A percentile compares a stretch with the other conserved stretches of the same genome.
phyloP scores from a whole-genome alignment of 2,888 invertebrate species.

The Ashinkailepas kermadecensis region DNA sequence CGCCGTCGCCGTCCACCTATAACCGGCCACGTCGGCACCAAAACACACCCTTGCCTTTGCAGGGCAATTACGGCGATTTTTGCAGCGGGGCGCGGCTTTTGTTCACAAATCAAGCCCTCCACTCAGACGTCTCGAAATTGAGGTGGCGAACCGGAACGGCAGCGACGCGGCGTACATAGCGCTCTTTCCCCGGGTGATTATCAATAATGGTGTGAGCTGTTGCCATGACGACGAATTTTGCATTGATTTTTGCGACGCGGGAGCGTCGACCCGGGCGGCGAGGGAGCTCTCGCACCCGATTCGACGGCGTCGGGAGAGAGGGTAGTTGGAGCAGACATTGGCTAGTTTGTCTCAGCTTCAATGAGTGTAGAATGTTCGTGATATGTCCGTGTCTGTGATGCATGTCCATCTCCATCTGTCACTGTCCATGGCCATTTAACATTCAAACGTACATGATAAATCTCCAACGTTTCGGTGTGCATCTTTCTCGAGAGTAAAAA shows the following conservation, averaged over 20 bases:
- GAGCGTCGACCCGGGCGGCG: neutral
- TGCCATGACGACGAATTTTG: conserved; percentile 17
- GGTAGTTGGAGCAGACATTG: no score
- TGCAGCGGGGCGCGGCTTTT: neutral
- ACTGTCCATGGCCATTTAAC: no score
- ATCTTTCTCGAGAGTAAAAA: no score
- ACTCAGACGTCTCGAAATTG: neutral
- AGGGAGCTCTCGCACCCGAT: no score
- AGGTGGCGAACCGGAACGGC: neutral
- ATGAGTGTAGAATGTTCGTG: no score
- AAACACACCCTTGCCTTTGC: neutral
- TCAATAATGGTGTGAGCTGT: neutral
- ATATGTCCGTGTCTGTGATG: no score
- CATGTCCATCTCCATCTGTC: no score
- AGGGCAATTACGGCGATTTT: neutral
- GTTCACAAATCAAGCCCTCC: neutral
- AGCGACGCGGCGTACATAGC: neutral
- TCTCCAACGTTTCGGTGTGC: no score
- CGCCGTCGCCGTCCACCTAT: neutral
- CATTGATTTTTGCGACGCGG: conserved; percentile 6
- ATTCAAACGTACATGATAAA: no score
- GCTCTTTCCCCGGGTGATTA: neutral
- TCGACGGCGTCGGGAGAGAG: no score
- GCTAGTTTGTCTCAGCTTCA: no score
- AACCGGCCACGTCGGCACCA: neutral